phyloP scores from a whole-genome alignment of 2,888 invertebrate genomes.

The Pyralis farinalis region DNA sequence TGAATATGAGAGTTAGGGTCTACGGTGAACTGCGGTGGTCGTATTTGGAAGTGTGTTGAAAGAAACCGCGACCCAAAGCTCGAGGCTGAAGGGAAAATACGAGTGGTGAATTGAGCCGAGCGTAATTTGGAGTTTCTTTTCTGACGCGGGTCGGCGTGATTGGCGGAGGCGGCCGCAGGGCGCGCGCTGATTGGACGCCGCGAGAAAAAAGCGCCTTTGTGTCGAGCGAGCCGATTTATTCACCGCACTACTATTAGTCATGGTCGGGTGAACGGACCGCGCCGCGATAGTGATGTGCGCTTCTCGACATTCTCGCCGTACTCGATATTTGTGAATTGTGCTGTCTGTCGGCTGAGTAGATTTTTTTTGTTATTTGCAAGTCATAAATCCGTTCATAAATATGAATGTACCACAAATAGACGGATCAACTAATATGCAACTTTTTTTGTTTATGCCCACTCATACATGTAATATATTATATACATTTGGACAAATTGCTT shows the following conservation, averaged over 20 bases:
- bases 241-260: constrained; percentile 79
- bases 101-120: constrained; percentile 52
- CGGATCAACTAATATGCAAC: too few species aligned
- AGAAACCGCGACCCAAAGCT: constrained; percentile 59
- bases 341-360: too few species aligned
- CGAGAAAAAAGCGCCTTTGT: constrained; percentile 64
- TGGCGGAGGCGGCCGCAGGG: constrained; percentile 11
- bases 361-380: too few species aligned
- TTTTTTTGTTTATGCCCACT: too few species aligned
- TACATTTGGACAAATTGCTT: too few species aligned
- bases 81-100: constrained; percentile 55
- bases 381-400: too few species aligned
- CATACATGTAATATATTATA: too few species aligned
- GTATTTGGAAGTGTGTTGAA: constrained; percentile 23
- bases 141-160: constrained; percentile 28
- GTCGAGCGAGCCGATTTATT: constrained; percentile 65
- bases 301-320: constrained; percentile 6
- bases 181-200: constrained; percentile 55
- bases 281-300: constrained; percentile 36
- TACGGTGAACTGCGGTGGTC: constrained; percentile 27
- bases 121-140: constrained; percentile 71
- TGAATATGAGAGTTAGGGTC: constrained; percentile 27
- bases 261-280: constrained; percentile 59
- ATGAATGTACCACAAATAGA: too few species aligned
- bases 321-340: background rate